phyloP scores from a whole-genome alignment of 2,797 vertebrate species.

The Coracias cyanogaster region DNA sequence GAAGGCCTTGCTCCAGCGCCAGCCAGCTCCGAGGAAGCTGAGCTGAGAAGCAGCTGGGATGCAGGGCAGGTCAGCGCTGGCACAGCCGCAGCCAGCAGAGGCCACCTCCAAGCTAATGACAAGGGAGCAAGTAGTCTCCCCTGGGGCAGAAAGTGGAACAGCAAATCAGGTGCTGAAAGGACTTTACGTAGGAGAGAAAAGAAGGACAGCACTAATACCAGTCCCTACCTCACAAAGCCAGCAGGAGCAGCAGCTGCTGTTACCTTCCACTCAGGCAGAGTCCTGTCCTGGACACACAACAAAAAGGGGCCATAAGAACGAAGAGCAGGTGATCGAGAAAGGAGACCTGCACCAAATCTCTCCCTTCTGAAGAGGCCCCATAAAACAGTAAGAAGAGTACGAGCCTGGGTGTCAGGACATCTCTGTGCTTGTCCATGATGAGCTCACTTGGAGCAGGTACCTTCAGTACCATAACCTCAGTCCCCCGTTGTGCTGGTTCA shows the following conservation, averaged over 20 bases:
- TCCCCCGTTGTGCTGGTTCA: not conserved
- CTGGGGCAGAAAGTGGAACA: not conserved
- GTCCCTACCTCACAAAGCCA: not conserved
- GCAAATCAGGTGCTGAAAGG: not conserved
- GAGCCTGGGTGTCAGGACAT: not conserved
- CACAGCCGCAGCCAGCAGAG: not conserved
- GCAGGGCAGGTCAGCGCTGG: not conserved
- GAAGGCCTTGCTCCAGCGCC: not conserved
- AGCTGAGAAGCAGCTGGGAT: not conserved
- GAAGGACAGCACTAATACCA: not conserved
- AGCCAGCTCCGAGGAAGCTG: not conserved
- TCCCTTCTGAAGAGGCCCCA: not conserved
- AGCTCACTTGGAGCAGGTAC: not conserved
- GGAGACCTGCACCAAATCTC: not conserved
- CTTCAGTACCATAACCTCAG: not conserved
- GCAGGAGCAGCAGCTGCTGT: not conserved
- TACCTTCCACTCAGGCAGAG: not conserved
- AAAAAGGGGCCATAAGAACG: not conserved
- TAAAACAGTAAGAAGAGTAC: not conserved
- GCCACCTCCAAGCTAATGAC: not conserved
- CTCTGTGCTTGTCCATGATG: rapidly evolving
- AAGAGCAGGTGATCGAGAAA: not conserved
- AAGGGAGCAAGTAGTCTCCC: not conserved
- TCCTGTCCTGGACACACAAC: not conserved
- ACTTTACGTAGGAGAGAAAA: not conserved